A percentile compares a stretch with the other conserved stretches of the same genome.
These are phyloP conservation scores for Tenthredo livida DNA, from an alignment of 2,888 invertebrate species.

Conservation along the genomic window DNA sequence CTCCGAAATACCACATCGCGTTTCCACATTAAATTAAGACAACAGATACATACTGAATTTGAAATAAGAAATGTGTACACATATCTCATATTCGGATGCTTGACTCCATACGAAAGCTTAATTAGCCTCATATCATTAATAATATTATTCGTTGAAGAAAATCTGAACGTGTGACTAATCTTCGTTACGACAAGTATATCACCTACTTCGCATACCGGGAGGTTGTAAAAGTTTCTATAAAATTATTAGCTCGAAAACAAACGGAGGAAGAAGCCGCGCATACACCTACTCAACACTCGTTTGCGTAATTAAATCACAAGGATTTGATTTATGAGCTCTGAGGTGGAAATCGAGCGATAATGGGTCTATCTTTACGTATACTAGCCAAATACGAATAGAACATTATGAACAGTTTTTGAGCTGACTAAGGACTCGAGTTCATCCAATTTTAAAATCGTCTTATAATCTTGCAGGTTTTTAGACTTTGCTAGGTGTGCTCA, in stretches of 20 bases:
- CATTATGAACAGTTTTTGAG: background rate
- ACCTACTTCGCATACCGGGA: background rate
- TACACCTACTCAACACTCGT: too few species aligned
- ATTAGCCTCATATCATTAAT: background rate
- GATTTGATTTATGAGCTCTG: background rate
- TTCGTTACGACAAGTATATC: background rate
- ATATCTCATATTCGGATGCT: background rate
- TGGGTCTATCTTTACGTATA: background rate
- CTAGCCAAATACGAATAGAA: background rate
- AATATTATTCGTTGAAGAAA: conserved; percentile 7
- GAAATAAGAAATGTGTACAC: background rate
- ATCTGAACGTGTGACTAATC: background rate
- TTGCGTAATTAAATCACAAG: background rate
- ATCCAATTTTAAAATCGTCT: conserved; percentile 8
- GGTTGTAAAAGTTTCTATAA: background rate
- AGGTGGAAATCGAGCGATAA: background rate
- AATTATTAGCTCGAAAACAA: background rate
- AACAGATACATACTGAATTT: background rate
- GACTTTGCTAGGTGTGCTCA: background rate
- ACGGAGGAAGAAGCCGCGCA: background rate
- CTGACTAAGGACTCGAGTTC: background rate
- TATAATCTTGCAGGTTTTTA: background rate
- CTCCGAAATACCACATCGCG: background rate
- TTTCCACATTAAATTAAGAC: background rate
- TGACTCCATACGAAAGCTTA: background rate